Base-by-base conservation (phyloP, 1,140 invertebrate species). In the Scaptomyza pallida region DNA sequence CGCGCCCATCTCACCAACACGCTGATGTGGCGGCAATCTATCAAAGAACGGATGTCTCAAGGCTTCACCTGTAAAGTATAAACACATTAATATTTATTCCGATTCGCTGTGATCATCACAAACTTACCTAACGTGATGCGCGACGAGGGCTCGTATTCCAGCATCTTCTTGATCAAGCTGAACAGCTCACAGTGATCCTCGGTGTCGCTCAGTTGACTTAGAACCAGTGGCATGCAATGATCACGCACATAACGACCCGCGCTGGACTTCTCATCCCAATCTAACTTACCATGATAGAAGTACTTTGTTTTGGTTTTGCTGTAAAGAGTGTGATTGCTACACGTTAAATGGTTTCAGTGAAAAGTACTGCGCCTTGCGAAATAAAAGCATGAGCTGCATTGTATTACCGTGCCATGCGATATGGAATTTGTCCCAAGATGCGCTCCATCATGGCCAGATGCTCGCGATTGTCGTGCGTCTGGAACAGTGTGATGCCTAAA, bases 391-490 rank as follows among this genome's bases (percentile, higher is more conserved):
- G 89, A 89, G 85, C 89, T 73, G 88, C 78, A 83, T 90, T 89
- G 72, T 81, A 90, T 91, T 91, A 91, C 91, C 91, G 91, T 90
- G 91, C 91, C 91, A 91, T 91, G 93, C 98, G 95, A 92, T 97
- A 96, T 43, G 98, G 99, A 91, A 99, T 96, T 67, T 96, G 95
- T 45, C 99, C 98, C 40, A 99, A 93, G 83, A 99, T 99, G 80
- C 98, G 93, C 92, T 99, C 98, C 82, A 86, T 86, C 82, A 99
- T 99, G 47, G 99, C 99, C 82, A 99, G 94, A 93, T 99, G 99
- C 92, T 99, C 99, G 48, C 97, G 95, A 93, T 99, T 99, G 92
- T 99, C 99, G 93, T 99, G 99, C 9, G 99, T 99, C 95, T 99
- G 99, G 93, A 99, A 99, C 69, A 99, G 94, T 44, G 99, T 99